Evolutionary conservation across 2,888 invertebrate genomes (phyloP).

Genomic region (Drosophila longiperda): DNA sequence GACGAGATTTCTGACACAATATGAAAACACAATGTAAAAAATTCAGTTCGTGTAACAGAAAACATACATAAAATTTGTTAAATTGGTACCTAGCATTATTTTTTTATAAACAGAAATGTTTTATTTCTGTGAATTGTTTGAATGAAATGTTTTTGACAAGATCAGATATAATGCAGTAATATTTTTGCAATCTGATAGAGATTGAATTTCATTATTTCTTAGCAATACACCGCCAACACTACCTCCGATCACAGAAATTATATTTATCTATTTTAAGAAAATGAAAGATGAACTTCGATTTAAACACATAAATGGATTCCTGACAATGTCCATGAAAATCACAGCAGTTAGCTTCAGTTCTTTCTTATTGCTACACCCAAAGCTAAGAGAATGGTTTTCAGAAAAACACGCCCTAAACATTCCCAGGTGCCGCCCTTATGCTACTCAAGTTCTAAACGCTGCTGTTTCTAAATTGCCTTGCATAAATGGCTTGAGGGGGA

Average conservation of each 20-base stretch:
- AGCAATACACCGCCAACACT: not conserved
- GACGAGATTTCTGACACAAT: too few species aligned
- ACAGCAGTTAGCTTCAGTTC: slow-evolving; percentile 6
- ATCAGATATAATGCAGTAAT: not conserved
- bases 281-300: not conserved
- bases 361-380: not conserved
- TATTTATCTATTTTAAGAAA: not conserved
- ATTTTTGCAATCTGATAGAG: not conserved
- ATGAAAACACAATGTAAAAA: too few species aligned
- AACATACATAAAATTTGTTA: not conserved
- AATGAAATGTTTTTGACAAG: not conserved
- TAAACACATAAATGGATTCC: not conserved
- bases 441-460: slow-evolving; percentile 24
- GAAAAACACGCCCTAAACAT: slow-evolving; percentile 16
- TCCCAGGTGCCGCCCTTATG: slow-evolving; percentile 5
- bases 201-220: not conserved
- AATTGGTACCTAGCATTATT: too few species aligned
- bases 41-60: too few species aligned
- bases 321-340: not conserved
- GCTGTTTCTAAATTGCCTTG: slow-evolving; percentile 19
- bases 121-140: not conserved
- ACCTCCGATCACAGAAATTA: not conserved
- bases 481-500: slow-evolving; percentile 9
- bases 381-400: not conserved
- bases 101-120: not conserved